A percentile compares a stretch with the other conserved stretches of the same genome.
These are phyloP conservation scores for Lethocerus indicus DNA, from an alignment of 1,140 invertebrate species.

Conservation along the genomic window DNA sequence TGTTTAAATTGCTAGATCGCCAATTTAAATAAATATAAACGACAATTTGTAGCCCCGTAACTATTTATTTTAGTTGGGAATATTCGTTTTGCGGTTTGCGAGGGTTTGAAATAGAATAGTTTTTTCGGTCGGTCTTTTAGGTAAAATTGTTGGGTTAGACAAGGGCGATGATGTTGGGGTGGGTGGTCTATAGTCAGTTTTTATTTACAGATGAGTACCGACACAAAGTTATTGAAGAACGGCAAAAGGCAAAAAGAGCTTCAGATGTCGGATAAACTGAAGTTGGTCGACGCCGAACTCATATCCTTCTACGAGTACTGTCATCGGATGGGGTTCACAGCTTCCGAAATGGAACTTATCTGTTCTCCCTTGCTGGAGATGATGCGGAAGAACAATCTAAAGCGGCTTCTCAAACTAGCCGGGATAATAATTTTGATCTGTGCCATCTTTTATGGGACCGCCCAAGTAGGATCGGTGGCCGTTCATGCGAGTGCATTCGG, in stretches of 20 bases:
- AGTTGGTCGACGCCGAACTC: slow-evolving; percentile 34
- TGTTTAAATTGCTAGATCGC: too few species aligned
- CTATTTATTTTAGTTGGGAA: too few species aligned
- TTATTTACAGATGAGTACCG: too few species aligned
- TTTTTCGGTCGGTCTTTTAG: too few species aligned
- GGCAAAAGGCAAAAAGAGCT: slow-evolving; percentile 4
- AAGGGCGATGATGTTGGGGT: too few species aligned
- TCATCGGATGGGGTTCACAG: slow-evolving; percentile 43
- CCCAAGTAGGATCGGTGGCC: slow-evolving; percentile 31
- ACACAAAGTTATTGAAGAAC: too few species aligned
- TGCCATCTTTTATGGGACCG: slow-evolving; percentile 26
- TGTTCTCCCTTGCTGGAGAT: slow-evolving; percentile 41
- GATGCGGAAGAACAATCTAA: slow-evolving; percentile 29
- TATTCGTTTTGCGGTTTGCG: too few species aligned
- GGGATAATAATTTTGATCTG: slow-evolving; percentile 27
- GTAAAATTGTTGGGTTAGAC: too few species aligned
- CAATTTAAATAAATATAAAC: too few species aligned
- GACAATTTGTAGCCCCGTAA: too few species aligned
- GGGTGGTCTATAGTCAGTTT: too few species aligned
- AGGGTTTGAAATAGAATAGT: too few species aligned
- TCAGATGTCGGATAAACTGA: slow-evolving; percentile 21
- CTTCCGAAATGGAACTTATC: slow-evolving; percentile 46
- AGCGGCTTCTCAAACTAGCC: slow-evolving; percentile 24
- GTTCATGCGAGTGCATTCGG: slow-evolving; percentile 38
- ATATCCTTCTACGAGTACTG: slow-evolving; percentile 42